Base-by-base conservation (phyloP, 2,797 vertebrate genomes). In the Poeciliopsis paucimaculata region DNA sequence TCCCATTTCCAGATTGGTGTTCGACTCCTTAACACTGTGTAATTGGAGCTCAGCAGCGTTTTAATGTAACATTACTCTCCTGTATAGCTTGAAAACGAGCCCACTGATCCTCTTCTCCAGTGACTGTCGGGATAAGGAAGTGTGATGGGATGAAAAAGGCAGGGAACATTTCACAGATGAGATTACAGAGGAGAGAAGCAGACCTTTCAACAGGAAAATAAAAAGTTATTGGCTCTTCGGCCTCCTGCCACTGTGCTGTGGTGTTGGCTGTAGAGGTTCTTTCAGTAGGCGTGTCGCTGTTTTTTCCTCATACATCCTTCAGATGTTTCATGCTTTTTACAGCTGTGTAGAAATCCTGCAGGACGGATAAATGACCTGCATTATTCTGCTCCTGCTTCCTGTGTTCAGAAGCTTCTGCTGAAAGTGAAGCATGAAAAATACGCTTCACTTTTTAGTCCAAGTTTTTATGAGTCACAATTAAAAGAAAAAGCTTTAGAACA, bases 21-120 rank as follows among this genome's bases (percentile, higher is more conserved):
- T 12, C 18, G 53, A 84, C 72, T 82, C 77, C 83, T 74, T 81
- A 84, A 84, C 84, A 82, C 76, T 73, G 36, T 86, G 80, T 90
- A 91, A 92, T 94, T 91, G 89, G 75, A 85, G 84, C 76, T 93
- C 89, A 90, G 85, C 79, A 2, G 87, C 79, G 81, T 87, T 90
- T 92, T 89, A 91, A 92, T 89, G 75, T 81, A 79, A 87, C 84
- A 87, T 75, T 86, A 81, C 79, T 76, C 49, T 18, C 46, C 75
- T 79, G 71, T 75, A 82, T 75, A 80, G 72, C 82, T 81, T 13
- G 20, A 73, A 89, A 86, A 91, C 80, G 79, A 88, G 79, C 71
- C 62, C 1, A 60, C 73, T 81, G 86, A 90, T 84, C 78, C 78
- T 88, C 78, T 73, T 80, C 73, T 76, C 72, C 73, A 75, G 77